A percentile compares a stretch with the other conserved stretches of the same genome.
Evolutionary conservation across 2,113 vertebrate species (phyloP).

Genomic region (Uropsilus gracilis): DNA sequence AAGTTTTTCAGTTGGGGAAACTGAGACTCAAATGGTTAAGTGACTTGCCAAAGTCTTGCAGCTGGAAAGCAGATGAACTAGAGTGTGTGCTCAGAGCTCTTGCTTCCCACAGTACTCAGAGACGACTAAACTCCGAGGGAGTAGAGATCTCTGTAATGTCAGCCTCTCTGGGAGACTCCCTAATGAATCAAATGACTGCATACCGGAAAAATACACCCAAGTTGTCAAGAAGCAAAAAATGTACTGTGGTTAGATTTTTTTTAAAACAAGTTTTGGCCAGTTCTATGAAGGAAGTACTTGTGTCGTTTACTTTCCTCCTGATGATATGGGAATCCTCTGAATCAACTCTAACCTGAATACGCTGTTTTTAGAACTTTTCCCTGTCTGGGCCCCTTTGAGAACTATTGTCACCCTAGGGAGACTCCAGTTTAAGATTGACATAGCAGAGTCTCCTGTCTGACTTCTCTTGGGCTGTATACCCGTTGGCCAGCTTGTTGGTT

Average conservation of each 20-base stretch:
- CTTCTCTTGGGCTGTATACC: not conserved
- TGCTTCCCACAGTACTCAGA: not conserved
- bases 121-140: not conserved
- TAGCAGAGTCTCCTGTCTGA: not conserved
- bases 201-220: not conserved
- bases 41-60: not conserved
- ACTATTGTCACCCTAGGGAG: not conserved
- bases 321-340: not conserved
- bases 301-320: not conserved
- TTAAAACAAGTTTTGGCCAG: not conserved
- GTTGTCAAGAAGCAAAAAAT: not conserved
- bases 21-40: not conserved
- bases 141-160: not conserved
- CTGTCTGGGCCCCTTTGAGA: not conserved
- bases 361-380: not conserved
- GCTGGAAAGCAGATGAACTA: not conserved
- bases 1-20: constrained; percentile 31
- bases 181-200: not conserved
- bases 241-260: not conserved
- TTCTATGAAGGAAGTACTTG: constrained; percentile 17
- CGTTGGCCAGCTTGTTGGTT: not conserved
- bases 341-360: not conserved
- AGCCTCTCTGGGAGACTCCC: not conserved
- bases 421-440: not conserved
- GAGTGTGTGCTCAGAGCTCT: not conserved